Evolutionary conservation across 2,113 vertebrate genomes (phyloP), one percentile per base, ranked within the genome.

Genomic region (Cheirogaleus medius): DNA sequence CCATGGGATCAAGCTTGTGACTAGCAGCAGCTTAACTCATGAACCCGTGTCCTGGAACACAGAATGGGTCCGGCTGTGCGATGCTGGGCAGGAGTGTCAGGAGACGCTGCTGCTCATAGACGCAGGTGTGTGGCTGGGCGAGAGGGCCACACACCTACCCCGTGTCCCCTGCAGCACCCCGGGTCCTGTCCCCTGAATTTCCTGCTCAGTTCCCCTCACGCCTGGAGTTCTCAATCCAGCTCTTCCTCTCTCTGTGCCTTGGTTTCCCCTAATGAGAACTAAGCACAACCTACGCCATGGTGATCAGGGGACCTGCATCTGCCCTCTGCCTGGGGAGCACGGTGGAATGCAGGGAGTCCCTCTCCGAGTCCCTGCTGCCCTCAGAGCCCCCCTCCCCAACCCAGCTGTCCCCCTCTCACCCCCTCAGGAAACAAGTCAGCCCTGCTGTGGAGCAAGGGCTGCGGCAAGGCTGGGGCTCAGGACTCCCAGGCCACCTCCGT

Each of bases 1-100:
- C 1, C 6, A 0, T 1, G 96, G 97, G 0, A 0, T 0, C 85
- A 27, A 5, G 5, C 0, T 32, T 0, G 0, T 0, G 8, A 1
- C 2, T 0, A 0, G 2, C 0, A 17, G 0, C 0, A 0, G 0
- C 14, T 66, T 82, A 27, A 0, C 42, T 39, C 2, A 8, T 63
- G 0, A 37, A 5, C 20, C 89, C 0, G 0, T 2, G 0, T 1
- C 17, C 0, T 98, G 97, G 97, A 4, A 8, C 0, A 0, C 27
- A 3, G 0, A 0, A 1, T 0, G 0, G 0, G 1, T 0, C 0
- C 1, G 54, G 64, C 7, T 0, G 0, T 97, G 97, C 23, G 3
- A 18, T 0, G 3, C 8, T 17, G 52, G 29, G 37, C 87, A 95
- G 76, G 4, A 91, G 58, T 98, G 97, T 78, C 96, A 97, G 85